A percentile compares a stretch with the other conserved stretches of the same genome.
Evolutionary conservation across 2,888 invertebrate genomes (phyloP).

Genomic region (Acholoe squamosa): DNA sequence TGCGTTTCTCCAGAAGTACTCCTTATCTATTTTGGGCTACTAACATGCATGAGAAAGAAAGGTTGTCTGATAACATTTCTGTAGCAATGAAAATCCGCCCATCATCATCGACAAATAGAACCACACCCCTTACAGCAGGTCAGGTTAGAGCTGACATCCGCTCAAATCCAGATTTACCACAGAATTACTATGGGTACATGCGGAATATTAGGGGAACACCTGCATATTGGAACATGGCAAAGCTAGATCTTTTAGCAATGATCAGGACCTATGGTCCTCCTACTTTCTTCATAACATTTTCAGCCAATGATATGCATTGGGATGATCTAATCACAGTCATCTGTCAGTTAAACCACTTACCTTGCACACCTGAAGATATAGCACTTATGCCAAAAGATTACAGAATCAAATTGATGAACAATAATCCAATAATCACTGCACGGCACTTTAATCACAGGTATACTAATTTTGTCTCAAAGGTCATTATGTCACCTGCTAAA

Average conservation of each 20-base stretch:
- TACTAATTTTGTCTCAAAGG: neutral
- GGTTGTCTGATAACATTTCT: no score
- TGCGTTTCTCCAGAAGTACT: no score
- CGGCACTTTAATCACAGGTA: neutral
- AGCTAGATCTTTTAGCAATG: slow-evolving; percentile 7
- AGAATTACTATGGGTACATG: slow-evolving; percentile 25
- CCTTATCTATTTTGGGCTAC: no score
- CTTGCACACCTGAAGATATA: neutral
- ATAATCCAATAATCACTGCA: slow-evolving; percentile 14
- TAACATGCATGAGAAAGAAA: no score
- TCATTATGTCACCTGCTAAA: neutral
- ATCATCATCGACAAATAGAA: neutral
- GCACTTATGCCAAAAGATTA: neutral
- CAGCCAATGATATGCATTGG: slow-evolving; percentile 36
- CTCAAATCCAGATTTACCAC: slow-evolving; percentile 36
- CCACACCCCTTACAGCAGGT: slow-evolving; percentile 12
- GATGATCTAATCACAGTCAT: slow-evolving; percentile 17
- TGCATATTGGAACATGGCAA: neutral
- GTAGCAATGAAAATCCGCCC: no score
- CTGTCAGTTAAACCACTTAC: neutral
- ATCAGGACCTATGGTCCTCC: neutral
- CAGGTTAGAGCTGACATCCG: neutral
- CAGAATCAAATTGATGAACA: slow-evolving; percentile 5
- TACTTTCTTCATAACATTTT: slow-evolving; percentile 17
- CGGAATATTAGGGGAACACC: slow-evolving; percentile 8